Base-by-base conservation (phyloP, 2,113 vertebrate species). In the Monarcha castaneiventris region DNA sequence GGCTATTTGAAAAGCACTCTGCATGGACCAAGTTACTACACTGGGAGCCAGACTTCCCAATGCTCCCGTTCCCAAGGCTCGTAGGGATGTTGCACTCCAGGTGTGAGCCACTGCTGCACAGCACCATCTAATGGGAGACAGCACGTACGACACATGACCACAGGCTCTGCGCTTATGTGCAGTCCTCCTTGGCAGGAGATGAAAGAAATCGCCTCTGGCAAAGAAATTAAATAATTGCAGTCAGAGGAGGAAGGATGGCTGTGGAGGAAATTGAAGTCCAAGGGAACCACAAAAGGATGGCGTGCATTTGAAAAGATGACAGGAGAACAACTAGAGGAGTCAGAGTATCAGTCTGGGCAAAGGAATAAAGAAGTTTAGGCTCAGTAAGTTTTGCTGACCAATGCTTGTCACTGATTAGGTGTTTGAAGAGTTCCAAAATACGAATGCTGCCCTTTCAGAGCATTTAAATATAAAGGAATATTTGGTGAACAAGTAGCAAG, bases 201-300 rank as follows among this genome's bases (percentile, higher is more conserved):
- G 54, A 94, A 89, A 94, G 94, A 84, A 93, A 86, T 29, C 12
- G 79, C 92, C 82, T 71, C 89, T 61, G 56, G 91, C 91, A 92
- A 91, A 94, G 54, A 89, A 89, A 83, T 90, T 44, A 95, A 95
- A 85, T 92, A 74, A 88, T 83, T 84, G 84, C 75, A 87, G 82
- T 75, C 76, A 37, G 85, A 87, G 63, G 16, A 95, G 74, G 77
- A 92, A 84, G 69, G 54, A 52, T 18, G 39, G 87, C 80, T 85
- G 55, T 2, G 7, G 79, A 94, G 84, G 80, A 96, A 87, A 94
- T 23, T 56, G 74, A 94, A 93, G 59, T 84, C 66, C 84, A 89
- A 85, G 39, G n/a, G 14, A 89, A 20, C 63, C 6, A 8, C 66
- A 78, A 43, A 83, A 74, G 51, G 59, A 91, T 7, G 19, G 61